Conservation (phyloP, 2,797 vertebrate genomes). For the Hemibagrus guttatus region DNA sequence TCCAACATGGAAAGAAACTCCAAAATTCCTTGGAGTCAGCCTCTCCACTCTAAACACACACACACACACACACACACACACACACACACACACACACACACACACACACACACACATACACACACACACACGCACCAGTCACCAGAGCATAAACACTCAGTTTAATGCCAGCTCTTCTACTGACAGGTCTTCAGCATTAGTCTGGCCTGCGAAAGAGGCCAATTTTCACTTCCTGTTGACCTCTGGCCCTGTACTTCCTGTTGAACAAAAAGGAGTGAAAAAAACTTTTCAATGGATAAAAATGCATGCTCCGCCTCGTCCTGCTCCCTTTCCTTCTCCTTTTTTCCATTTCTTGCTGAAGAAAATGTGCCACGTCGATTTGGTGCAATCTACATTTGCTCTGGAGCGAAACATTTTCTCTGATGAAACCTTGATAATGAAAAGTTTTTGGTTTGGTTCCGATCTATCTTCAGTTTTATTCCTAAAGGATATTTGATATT, state of each 20-base stretch:
- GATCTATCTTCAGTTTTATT: neutral
- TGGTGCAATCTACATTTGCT: constrained; percentile 34
- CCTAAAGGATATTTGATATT: neutral
- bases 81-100: neutral
- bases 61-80: constrained; percentile 22
- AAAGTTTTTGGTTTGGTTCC: neutral
- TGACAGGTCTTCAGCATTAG: constrained; percentile 59
- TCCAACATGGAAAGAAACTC: constrained; percentile 61
- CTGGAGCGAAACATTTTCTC: neutral
- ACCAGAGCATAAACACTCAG: constrained; percentile 44
- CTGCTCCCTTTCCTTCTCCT: constrained; percentile 34
- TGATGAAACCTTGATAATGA: neutral
- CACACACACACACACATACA: constrained; percentile 14
- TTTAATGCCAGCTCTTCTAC: constrained; percentile 42
- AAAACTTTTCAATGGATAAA: constrained; percentile 41
- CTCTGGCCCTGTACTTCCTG: constrained; percentile 74
- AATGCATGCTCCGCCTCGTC: constrained; percentile 49
- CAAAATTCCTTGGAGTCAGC: constrained; percentile 67
- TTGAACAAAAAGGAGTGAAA: constrained; percentile 58
- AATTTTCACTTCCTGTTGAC: constrained; percentile 74
- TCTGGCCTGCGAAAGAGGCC: constrained; percentile 59
- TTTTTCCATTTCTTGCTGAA: constrained; percentile 56
- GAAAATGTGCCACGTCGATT: constrained; percentile 80
- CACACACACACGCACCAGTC: constrained; percentile 22
- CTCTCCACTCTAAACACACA: constrained; percentile 32